Percentiles rank a stretch among this genome's conserved stretches.
phyloP scores from a whole-genome alignment of 2,113 vertebrate genomes.

The Gnathonemus longibarbis region DNA sequence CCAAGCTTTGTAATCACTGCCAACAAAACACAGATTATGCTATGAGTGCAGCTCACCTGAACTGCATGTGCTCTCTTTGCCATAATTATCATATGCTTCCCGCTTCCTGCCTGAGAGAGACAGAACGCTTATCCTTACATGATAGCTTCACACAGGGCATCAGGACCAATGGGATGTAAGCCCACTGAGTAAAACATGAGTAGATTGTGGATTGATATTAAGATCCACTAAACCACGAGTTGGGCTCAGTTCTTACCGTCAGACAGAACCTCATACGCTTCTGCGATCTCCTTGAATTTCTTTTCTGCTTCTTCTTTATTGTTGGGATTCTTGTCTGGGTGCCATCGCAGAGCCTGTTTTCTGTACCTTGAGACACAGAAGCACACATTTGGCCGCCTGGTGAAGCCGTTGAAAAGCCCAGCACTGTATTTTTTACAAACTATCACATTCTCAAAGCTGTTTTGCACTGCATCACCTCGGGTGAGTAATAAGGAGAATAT shows the following conservation, averaged over 20 bases:
- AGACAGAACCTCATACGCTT: slow-evolving; percentile 93
- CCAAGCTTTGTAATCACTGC: background rate
- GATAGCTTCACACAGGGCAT: background rate
- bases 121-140: background rate
- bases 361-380: slow-evolving; percentile 68
- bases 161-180: background rate
- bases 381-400: background rate
- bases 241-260: slow-evolving; percentile 73
- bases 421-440: background rate
- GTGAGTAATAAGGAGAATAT: background rate
- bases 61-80: slow-evolving; percentile 67
- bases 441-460: background rate
- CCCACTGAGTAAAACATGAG: background rate
- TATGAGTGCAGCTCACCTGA: slow-evolving; percentile 42
- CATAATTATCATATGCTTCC: slow-evolving; percentile 75
- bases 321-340: slow-evolving; percentile 95
- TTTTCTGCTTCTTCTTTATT: slow-evolving; percentile 89
- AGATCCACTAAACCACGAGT: background rate
- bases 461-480: background rate
- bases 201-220: background rate
- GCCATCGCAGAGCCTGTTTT: slow-evolving; percentile 86
- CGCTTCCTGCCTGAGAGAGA: slow-evolving; percentile 52
- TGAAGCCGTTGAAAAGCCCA: background rate
- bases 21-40: background rate
- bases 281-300: slow-evolving; percentile 92